Conservation (phyloP, 2,888 invertebrate species). For the Euplexia lucipara region DNA sequence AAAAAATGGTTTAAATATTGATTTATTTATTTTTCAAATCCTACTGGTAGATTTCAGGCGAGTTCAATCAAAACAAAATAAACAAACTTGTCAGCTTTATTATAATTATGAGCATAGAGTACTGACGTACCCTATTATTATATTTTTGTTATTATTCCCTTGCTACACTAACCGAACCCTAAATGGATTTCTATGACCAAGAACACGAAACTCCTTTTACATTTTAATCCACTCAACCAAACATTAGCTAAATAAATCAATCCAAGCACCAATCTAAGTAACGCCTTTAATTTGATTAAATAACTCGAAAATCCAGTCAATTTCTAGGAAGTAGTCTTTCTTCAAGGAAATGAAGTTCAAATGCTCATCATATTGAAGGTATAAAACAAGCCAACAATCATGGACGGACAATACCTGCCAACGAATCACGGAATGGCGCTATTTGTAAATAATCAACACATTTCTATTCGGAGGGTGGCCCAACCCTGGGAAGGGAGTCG, state of each 20-base stretch:
- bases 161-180: conserved; percentile 17
- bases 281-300: conserved; percentile 49
- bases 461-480: conserved; percentile 76
- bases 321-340: too few species aligned
- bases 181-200: conserved; percentile 31
- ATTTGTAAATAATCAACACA: conserved; percentile 83
- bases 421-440: conserved; percentile 77
- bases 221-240: conserved; percentile 43
- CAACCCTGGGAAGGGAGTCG: conserved; percentile 56
- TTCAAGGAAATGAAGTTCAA: conserved; percentile 63
- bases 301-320: conserved; percentile 47
- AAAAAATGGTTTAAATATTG: too few species aligned
- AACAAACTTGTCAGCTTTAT: too few species aligned
- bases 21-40: too few species aligned
- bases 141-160: not conserved
- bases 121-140: conserved; percentile 11
- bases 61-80: too few species aligned
- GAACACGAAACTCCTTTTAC: conserved; percentile 19
- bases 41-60: too few species aligned
- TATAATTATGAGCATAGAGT: too few species aligned
- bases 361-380: conserved; percentile 57
- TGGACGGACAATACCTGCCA: conserved; percentile 69
- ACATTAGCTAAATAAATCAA: conserved; percentile 45
- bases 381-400: conserved; percentile 57
- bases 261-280: conserved; percentile 27